phyloP scores from a whole-genome alignment of 2,888 invertebrate species.

The Dastarcus helophoroides region DNA sequence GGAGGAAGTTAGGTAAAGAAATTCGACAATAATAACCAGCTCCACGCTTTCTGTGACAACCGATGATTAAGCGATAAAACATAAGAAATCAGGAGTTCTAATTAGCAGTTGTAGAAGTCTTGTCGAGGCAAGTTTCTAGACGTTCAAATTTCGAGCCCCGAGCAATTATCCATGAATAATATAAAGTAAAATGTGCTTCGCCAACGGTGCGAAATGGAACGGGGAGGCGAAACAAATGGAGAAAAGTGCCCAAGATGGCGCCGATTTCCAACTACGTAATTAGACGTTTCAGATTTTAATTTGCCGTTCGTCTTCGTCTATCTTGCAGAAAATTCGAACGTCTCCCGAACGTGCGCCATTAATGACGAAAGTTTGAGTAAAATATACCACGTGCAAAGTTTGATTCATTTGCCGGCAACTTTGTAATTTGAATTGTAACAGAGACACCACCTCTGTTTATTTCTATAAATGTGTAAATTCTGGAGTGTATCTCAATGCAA shows the following conservation, averaged over 20 bases:
- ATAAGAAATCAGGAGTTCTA: too few relatives aligned
- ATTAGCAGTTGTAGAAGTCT: too few relatives aligned
- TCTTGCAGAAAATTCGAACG: constrained; percentile 19
- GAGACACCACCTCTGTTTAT: constrained; percentile 23
- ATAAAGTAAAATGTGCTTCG: too few relatives aligned
- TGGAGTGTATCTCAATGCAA: background rate
- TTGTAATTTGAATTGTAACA: constrained; percentile 27
- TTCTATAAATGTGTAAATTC: constrained; percentile 18
- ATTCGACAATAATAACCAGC: too few relatives aligned
- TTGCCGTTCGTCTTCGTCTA: constrained; percentile 27
- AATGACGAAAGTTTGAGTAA: constrained; percentile 29
- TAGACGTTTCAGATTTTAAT: constrained; percentile 33
- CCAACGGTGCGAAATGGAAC: too few relatives aligned
- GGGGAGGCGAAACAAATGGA: constrained; percentile 20
- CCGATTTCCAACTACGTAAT: constrained; percentile 29
- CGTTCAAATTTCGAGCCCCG: too few relatives aligned
- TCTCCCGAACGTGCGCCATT: constrained; percentile 4
- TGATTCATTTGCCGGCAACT: constrained; percentile 27
- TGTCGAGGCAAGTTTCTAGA: too few relatives aligned
- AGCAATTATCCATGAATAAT: too few relatives aligned
- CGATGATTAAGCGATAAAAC: too few relatives aligned
- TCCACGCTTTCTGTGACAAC: too few relatives aligned
- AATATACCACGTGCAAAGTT: constrained; percentile 30
- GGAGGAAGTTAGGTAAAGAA: too few relatives aligned
- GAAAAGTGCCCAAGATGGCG: constrained; percentile 30